Conservation (phyloP, 2,113 vertebrate species). For the Notarius lentiginosus region DNA sequence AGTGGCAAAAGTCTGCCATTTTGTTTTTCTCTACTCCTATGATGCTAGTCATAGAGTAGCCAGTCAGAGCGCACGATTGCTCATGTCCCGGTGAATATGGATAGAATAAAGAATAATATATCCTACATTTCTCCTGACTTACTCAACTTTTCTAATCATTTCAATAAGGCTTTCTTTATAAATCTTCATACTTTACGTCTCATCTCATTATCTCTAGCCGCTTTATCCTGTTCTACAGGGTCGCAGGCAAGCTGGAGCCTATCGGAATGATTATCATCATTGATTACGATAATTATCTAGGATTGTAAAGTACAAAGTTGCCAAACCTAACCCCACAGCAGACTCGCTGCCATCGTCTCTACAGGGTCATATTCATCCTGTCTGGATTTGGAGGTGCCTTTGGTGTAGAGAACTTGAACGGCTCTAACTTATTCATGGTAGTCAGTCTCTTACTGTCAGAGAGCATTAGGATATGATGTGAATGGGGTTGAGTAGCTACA, state of each 20-base stretch:
- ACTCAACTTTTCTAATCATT: background rate
- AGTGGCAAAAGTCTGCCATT: too few relatives aligned
- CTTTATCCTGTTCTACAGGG: too few relatives aligned
- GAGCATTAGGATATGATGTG: background rate
- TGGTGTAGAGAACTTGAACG: background rate
- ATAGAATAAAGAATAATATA: background rate
- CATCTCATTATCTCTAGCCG: too few relatives aligned
- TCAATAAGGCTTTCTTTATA: background rate
- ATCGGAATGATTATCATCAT: background rate
- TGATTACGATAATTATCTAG: too few relatives aligned
- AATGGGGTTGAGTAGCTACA: background rate
- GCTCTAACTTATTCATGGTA: slow-evolving; percentile 15
- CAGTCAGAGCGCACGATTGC: too few relatives aligned
- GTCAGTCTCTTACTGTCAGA: slow-evolving; percentile 9
- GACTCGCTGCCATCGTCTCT: background rate
- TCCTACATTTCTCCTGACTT: background rate
- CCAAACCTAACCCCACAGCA: background rate
- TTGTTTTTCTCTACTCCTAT: too few relatives aligned
- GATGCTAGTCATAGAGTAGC: too few relatives aligned
- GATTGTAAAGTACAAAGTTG: background rate
- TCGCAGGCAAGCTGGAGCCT: too few relatives aligned
- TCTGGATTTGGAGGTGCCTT: background rate
- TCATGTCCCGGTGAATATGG: too few relatives aligned
- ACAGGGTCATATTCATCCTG: background rate
- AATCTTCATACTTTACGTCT: background rate